phyloP scores from a whole-genome alignment of 2,113 vertebrate genomes.

The Ophthalmolycus amberensis region DNA sequence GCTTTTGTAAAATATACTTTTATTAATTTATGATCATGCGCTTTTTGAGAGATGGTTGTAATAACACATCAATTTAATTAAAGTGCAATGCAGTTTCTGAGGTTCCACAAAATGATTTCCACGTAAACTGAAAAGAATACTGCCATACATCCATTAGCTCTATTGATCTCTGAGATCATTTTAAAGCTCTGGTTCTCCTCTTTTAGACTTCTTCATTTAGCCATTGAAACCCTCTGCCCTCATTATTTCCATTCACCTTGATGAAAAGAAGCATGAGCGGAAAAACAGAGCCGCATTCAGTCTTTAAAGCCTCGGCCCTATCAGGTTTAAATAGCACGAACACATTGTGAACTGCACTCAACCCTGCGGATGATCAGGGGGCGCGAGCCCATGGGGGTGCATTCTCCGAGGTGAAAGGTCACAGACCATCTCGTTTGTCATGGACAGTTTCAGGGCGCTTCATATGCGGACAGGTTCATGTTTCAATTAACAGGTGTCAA shows the following conservation, averaged over 20 bases:
- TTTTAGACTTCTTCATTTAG: constrained; percentile 67
- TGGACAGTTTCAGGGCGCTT: constrained; percentile 50
- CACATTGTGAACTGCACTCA: constrained; percentile 66
- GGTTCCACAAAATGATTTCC: constrained; percentile 4
- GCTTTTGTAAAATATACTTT: not conserved
- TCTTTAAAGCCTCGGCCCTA: constrained; percentile 67
- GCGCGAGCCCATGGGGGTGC: constrained; percentile 34
- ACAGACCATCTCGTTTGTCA: constrained; percentile 66
- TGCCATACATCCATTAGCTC: constrained; percentile 14
- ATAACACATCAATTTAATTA: not conserved
- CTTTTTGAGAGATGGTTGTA: not conserved
- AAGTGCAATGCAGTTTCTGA: not conserved
- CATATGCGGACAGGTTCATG: constrained; percentile 54
- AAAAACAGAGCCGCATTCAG: constrained; percentile 71
- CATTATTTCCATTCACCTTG: constrained; percentile 74
- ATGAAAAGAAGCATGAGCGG: constrained; percentile 69
- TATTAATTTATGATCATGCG: not conserved
- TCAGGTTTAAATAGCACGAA: constrained; percentile 67
- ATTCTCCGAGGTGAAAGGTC: constrained; percentile 61
- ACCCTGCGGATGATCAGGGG: constrained; percentile 47
- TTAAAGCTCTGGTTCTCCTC: constrained; percentile 42
- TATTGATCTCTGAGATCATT: constrained; percentile 28
- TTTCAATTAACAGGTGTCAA: constrained; percentile 73
- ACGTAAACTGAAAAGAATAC: constrained; percentile 1
- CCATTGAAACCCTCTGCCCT: constrained; percentile 39